These are phyloP conservation scores for Aphelenchoides avenae DNA, from an alignment of 1,140 invertebrate genomes.

Conservation along the genomic window DNA sequence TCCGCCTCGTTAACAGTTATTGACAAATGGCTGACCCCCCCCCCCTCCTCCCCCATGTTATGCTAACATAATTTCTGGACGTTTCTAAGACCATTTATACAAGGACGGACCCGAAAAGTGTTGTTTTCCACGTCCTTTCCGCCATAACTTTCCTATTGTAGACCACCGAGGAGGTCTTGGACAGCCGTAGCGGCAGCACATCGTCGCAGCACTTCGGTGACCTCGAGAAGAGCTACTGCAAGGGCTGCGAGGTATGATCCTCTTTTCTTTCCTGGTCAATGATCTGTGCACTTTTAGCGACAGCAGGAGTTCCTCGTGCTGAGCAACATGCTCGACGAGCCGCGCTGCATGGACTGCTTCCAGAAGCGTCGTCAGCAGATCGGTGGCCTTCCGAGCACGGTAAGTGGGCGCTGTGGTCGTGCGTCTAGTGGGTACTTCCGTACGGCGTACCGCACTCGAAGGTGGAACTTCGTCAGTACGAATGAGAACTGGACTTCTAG, in stretches of 20 bases:
- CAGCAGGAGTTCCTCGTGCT: slow-evolving; percentile 19
- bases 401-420: too few relatives aligned
- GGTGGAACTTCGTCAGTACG: too few relatives aligned
- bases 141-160: not conserved
- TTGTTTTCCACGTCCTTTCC: too few relatives aligned
- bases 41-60: too few relatives aligned
- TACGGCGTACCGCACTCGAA: too few relatives aligned
- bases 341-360: slow-evolving; percentile 23
- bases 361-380: slow-evolving; percentile 22
- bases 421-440: too few relatives aligned
- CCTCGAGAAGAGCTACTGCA: slow-evolving; percentile 22
- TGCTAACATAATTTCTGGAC: too few relatives aligned
- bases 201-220: not conserved
- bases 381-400: slow-evolving; percentile 13
- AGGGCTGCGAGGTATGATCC: slow-evolving; percentile 14
- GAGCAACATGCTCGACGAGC: slow-evolving; percentile 10
- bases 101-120: too few relatives aligned
- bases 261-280: not conserved
- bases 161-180: not conserved
- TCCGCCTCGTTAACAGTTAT: too few relatives aligned
- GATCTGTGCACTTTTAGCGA: not conserved
- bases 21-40: too few relatives aligned
- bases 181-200: not conserved
- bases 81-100: too few relatives aligned
- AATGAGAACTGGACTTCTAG: too few relatives aligned